These are phyloP conservation scores for Halocaridina rubra DNA, from an alignment of 2,888 invertebrate genomes.

Conservation along the genomic window DNA sequence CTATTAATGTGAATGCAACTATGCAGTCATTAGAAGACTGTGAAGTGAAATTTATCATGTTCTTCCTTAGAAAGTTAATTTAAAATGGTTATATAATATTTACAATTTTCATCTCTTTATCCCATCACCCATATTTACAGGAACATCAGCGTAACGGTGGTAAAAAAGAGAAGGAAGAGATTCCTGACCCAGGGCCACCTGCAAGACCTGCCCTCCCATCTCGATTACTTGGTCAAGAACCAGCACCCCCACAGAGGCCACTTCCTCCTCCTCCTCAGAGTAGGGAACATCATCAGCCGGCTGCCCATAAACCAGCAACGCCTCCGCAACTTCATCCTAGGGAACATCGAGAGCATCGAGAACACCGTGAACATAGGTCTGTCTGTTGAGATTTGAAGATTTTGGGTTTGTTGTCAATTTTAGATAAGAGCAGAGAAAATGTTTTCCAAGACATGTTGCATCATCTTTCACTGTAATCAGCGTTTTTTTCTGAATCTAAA, in stretches of 20 bases:
- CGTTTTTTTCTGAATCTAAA: no score
- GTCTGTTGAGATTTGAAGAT: neutral
- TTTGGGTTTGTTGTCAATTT: no score
- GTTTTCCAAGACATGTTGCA: no score
- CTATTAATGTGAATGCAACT: no score
- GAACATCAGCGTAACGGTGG: constrained; percentile 67
- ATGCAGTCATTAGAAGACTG: no score
- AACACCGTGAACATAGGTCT: constrained; percentile 64
- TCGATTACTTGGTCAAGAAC: constrained; percentile 68
- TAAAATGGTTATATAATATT: no score
- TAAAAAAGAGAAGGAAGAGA: constrained; percentile 68
- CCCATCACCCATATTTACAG: no score
- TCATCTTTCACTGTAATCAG: no score
- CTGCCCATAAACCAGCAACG: constrained; percentile 66
- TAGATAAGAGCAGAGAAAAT: no score
- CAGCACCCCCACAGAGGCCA: constrained; percentile 85
- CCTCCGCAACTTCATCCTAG: constrained; percentile 65
- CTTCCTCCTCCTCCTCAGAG: constrained; percentile 81
- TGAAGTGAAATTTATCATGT: no score
- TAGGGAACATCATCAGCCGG: constrained; percentile 69
- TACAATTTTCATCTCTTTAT: no score
- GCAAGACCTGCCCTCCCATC: constrained; percentile 88
- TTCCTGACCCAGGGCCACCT: constrained; percentile 87
- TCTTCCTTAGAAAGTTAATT: no score
- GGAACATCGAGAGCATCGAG: constrained; percentile 70